Evolutionary conservation across 2,888 invertebrate species (phyloP).

Genomic region (Lutraria lutraria): DNA sequence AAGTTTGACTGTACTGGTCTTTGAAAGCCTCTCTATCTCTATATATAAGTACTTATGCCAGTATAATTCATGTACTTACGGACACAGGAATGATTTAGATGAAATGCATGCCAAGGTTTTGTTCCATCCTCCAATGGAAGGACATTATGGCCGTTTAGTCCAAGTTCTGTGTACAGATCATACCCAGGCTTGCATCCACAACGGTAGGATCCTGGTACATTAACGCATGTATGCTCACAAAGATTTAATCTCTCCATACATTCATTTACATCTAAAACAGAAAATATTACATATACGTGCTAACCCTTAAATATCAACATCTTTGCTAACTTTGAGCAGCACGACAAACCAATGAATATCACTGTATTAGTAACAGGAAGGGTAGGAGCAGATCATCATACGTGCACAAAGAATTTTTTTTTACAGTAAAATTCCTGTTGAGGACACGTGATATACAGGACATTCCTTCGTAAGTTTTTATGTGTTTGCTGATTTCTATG

Average conservation of each 20-base stretch:
- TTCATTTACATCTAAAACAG: conserved; percentile 75
- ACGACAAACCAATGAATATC: too few species aligned
- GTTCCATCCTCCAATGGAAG: conserved; percentile 94
- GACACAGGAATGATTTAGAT: conserved; percentile 97
- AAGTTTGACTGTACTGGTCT: too few species aligned
- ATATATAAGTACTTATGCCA: too few species aligned
- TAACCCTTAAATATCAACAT: neutral
- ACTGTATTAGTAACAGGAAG: too few species aligned
- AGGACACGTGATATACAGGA: too few species aligned
- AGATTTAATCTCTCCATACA: conserved; percentile 66
- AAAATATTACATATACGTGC: neutral
- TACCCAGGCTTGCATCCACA: conserved; percentile 91
- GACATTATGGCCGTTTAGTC: conserved; percentile 94
- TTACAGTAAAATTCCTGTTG: too few species aligned
- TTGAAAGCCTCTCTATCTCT: too few species aligned
- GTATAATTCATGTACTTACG: conserved; percentile 85
- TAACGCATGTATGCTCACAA: conserved; percentile 73
- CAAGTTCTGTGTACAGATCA: conserved; percentile 94
- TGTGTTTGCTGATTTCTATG: too few species aligned
- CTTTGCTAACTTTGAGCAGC: neutral
- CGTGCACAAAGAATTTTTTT: too few species aligned
- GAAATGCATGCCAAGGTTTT: conserved; percentile 95
- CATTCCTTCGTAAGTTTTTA: too few species aligned
- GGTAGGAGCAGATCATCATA: too few species aligned
- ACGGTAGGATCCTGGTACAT: conserved; percentile 68